Evolutionary conservation across 37 sponge, comb jelly and placozoan genomes (phyloP).

Genomic region (Chondrilla cf. caribensis): DNA sequence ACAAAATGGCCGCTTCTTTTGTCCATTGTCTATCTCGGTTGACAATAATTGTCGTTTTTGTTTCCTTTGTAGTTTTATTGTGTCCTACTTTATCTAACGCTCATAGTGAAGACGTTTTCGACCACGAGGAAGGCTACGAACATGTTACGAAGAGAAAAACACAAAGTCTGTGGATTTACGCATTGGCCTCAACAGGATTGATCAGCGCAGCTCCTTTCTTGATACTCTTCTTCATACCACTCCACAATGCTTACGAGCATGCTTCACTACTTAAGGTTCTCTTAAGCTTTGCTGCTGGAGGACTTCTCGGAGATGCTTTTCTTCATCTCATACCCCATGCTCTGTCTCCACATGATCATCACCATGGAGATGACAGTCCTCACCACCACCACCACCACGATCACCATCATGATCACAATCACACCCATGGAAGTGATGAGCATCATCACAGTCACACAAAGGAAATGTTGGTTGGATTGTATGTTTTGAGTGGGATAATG

Average conservation of each 20-base stretch:
- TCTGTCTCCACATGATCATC: conserved; percentile 68
- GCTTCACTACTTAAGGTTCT: conserved; percentile 71
- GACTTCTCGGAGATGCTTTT: conserved; percentile 93
- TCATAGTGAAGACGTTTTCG: no score
- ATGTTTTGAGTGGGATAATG: conserved; percentile 85
- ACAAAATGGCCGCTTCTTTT: no score
- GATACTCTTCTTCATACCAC: conserved; percentile 88
- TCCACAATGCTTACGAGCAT: conserved; percentile 62
- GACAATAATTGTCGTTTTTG: no score
- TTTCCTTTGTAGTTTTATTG: no score
- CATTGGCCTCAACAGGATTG: conserved; percentile 72
- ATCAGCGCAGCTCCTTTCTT: conserved; percentile 89
- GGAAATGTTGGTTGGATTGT: conserved; percentile 81
- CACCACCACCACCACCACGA: conserved; percentile 29
- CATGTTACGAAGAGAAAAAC: neutral
- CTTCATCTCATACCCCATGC: conserved; percentile 97
- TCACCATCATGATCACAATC: conserved; percentile 48
- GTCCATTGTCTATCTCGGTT: no score
- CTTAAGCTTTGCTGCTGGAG: conserved; percentile 94
- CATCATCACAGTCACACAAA: conserved; percentile 66
- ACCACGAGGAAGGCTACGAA: neutral
- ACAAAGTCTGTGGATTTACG: conserved; percentile 44
- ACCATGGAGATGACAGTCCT: conserved; percentile 26
- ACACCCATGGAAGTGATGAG: conserved; percentile 29
- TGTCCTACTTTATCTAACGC: no score